phyloP scores from a whole-genome alignment of 2,113 vertebrate genomes.

The Ifrita kowaldi region DNA sequence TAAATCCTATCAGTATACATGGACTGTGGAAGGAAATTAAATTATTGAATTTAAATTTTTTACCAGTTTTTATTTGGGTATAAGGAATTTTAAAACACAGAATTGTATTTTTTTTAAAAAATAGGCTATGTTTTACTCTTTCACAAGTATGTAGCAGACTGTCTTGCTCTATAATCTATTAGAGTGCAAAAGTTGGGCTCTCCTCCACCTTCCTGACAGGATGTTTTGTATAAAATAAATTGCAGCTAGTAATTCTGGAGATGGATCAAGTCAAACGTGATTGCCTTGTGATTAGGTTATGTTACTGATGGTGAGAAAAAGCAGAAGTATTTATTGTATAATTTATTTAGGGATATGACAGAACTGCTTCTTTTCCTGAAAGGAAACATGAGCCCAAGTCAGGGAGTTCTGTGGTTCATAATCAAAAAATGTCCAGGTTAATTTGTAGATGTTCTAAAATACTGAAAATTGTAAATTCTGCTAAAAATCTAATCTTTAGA shows the following conservation, averaged over 20 bases:
- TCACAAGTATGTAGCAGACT: neutral
- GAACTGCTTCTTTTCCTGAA: neutral
- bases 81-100: neutral
- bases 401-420: neutral
- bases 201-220: neutral
- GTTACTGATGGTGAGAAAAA: neutral
- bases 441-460: neutral
- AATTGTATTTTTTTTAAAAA: neutral
- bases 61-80: neutral
- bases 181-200: neutral
- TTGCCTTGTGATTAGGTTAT: neutral
- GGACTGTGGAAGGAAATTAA: neutral
- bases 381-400: neutral
- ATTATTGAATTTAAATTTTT: neutral
- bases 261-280: neutral
- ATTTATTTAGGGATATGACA: neutral
- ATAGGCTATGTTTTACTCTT: neutral
- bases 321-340: neutral
- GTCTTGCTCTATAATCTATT: neutral
- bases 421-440: neutral
- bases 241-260: neutral
- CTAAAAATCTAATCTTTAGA: neutral
- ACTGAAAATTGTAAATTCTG: neutral
- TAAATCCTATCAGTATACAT: neutral
- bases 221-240: conserved; percentile 17